A percentile compares a stretch with the other conserved stretches of the same genome.
These are phyloP conservation scores for Toxonevra muliebris DNA, from an alignment of 2,888 invertebrate genomes.

Conservation along the genomic window DNA sequence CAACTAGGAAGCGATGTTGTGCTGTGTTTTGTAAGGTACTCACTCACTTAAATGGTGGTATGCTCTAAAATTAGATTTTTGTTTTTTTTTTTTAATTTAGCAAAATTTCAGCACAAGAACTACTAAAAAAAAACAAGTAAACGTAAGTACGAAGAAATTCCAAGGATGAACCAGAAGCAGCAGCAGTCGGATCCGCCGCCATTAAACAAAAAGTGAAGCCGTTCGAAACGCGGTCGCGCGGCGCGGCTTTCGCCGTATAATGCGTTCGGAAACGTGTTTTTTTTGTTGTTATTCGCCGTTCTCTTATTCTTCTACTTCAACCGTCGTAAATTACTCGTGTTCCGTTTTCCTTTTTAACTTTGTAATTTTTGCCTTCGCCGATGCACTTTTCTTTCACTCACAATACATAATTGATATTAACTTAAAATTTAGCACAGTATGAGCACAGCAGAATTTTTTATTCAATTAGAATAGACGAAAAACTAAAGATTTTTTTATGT, in stretches of 20 bases:
- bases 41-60: neutral
- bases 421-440: too few relatives aligned
- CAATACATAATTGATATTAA: neutral
- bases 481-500: neutral
- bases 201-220: slow-evolving; percentile 32
- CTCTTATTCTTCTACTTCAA: slow-evolving; percentile 10
- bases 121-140: neutral
- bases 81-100: neutral
- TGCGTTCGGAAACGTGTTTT: slow-evolving; percentile 34
- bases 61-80: neutral
- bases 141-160: neutral
- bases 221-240: slow-evolving; percentile 25
- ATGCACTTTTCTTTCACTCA: slow-evolving; percentile 6
- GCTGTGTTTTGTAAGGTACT: neutral
- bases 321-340: slow-evolving; percentile 11
- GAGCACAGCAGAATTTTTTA: too few relatives aligned
- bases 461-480: too few relatives aligned
- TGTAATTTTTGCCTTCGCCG: slow-evolving; percentile 1
- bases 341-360: slow-evolving; percentile 15
- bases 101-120: neutral
- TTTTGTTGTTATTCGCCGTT: neutral
- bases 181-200: slow-evolving; percentile 26
- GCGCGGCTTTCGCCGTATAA: slow-evolving; percentile 15
- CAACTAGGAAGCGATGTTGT: neutral
- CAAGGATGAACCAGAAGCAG: slow-evolving; percentile 4